Base-by-base conservation (phyloP, 2,797 vertebrate genomes). In the Halcyon badia region DNA sequence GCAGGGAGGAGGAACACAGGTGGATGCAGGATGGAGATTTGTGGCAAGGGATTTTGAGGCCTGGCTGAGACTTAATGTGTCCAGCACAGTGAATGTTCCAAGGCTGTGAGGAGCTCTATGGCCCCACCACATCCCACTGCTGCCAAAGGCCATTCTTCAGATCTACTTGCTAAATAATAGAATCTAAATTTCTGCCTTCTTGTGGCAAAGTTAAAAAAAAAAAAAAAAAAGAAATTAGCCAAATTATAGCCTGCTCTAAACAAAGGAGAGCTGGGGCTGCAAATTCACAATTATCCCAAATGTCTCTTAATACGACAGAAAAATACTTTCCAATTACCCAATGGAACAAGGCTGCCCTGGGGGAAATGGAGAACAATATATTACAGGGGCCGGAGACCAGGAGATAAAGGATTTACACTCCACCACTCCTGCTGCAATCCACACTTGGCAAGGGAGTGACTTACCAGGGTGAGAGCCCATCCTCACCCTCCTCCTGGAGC, bases 271-370 rank as follows among this genome's bases (percentile, higher is more conserved):
- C 22, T 72, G 41, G 33, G 42, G 31, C 65, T 96, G 97, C 96
- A 96, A 97, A 87, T 92, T 95, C 85, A 75, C 83, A 97, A 86
- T 96, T 92, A 95, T 89, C 94, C 76, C 87, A 91, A 96, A 94
- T 94, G 70, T 31, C 46, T 66, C 83, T 81, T 97, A 96, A 96
- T 97, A 82, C 80, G 94, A 95, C 92, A 97, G 92, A 97, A 83
- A 97, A 97, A 97, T 96, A 84, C 76, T 93, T 96, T 89, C 78
- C 87, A 96, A 88, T 97, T 97, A 89, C 85, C 83, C 81, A 88
- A 6, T 93, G 96, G 95, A 97, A 95, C 93, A 95, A 83, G 81
- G 79, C 80, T 88, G 60, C 90, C 96, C 93, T 91, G 89, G 83
- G 90, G 95, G 30, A 96, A 70, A 84, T 28, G 71, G 83, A 96